A percentile compares a stretch with the other conserved stretches of the same genome.
phyloP scores from a whole-genome alignment of 2,797 vertebrate genomes.

The Phalanger gymnotis region DNA sequence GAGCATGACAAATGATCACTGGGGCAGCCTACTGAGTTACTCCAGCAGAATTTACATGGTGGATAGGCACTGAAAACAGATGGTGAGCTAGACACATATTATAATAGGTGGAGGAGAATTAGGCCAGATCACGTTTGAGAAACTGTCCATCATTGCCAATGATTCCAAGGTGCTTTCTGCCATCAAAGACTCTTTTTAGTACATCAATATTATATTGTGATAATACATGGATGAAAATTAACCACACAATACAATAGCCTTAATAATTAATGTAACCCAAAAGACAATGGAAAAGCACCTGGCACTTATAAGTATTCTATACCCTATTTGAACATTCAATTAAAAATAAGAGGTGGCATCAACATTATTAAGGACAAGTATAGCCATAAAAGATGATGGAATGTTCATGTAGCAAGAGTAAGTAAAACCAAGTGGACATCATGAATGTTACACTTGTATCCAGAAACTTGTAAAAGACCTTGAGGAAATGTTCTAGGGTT shows the following conservation, averaged over 20 bases:
- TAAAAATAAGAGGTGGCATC: neutral
- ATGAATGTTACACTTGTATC: neutral
- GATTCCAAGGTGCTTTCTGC: no score
- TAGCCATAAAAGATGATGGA: neutral
- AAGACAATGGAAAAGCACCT: neutral
- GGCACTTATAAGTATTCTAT: neutral
- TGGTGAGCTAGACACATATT: no score
- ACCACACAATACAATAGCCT: neutral
- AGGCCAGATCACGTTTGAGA: no score
- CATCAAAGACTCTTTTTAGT: no score
- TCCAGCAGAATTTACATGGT: no score
- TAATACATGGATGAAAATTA: no score
- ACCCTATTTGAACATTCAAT: neutral
- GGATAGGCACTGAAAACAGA: no score
- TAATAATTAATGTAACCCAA: neutral
- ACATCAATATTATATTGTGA: no score
- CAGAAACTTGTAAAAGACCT: neutral
- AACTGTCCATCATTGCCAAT: no score
- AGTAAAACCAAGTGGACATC: neutral
- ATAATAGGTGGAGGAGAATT: no score
- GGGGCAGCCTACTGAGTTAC: no score
- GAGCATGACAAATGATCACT: no score
- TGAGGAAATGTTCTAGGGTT: neutral
- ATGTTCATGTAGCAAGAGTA: neutral
- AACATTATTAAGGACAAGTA: neutral